Conservation (phyloP, 2,888 invertebrate species). For the Eupithecia inturbata region DNA sequence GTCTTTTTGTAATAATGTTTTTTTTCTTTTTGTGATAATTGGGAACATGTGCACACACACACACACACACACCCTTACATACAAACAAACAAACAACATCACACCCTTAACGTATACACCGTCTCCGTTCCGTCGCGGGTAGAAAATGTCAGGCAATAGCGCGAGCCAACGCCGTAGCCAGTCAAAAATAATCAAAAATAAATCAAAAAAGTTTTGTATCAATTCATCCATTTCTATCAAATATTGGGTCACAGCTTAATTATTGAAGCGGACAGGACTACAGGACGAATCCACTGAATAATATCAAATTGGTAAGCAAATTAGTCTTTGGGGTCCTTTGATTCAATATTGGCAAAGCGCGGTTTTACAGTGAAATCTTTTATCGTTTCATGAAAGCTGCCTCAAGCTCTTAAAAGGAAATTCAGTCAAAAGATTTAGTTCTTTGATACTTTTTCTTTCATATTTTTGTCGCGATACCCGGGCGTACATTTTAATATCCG, state of each 20-base stretch:
- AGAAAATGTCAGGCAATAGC: too few relatives aligned
- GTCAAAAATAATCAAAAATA: too few relatives aligned
- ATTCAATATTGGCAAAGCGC: constrained; percentile 21
- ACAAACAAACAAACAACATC: too few relatives aligned
- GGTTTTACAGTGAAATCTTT: constrained; percentile 18
- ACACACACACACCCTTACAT: too few relatives aligned
- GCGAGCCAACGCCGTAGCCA: too few relatives aligned
- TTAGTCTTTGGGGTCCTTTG: constrained; percentile 14
- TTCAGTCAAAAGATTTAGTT: constrained; percentile 5
- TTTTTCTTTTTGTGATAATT: too few relatives aligned
- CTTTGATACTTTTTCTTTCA: background rate
- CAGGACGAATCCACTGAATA: constrained; percentile 7
- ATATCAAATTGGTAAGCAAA: constrained; percentile 18
- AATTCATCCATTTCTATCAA: too few relatives aligned
- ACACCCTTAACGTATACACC: too few relatives aligned
- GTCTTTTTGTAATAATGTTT: too few relatives aligned
- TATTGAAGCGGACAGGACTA: background rate
- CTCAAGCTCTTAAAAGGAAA: constrained; percentile 13
- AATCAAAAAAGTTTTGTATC: too few relatives aligned
- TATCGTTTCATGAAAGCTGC: background rate
- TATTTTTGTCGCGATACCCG: background rate
- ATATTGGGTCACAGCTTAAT: constrained; percentile 18
- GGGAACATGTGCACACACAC: too few relatives aligned
- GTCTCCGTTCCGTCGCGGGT: too few relatives aligned
- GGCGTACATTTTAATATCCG: background rate